These are phyloP conservation scores for Heliangelus exortis DNA, from an alignment of 2,797 vertebrate genomes.

Conservation along the genomic window DNA sequence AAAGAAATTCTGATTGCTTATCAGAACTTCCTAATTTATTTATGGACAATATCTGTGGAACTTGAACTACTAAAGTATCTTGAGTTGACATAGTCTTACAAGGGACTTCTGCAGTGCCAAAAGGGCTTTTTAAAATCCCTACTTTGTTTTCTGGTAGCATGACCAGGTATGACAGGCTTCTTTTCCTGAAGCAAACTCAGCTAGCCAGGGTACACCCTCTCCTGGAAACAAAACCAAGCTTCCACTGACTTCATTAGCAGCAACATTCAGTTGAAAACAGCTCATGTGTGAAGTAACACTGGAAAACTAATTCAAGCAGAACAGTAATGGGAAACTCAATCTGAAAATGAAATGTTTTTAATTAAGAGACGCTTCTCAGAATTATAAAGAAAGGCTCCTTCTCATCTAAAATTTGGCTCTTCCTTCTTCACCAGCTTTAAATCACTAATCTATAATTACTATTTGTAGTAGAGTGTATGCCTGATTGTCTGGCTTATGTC, in stretches of 20 bases:
- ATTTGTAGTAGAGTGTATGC: not conserved
- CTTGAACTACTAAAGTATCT: not conserved
- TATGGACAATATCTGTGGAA: not conserved
- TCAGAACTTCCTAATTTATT: not conserved
- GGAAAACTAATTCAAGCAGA: constrained; percentile 43
- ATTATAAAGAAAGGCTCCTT: constrained; percentile 9
- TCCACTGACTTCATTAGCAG: not conserved
- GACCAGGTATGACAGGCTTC: not conserved
- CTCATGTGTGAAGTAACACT: not conserved
- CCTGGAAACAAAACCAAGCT: not conserved
- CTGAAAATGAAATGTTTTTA: constrained; percentile 46
- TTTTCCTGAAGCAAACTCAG: not conserved
- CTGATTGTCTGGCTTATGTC: not conserved
- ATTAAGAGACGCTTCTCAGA: constrained; percentile 34
- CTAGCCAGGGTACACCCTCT: not conserved
- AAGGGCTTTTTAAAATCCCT: not conserved
- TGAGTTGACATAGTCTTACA: not conserved
- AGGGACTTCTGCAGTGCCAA: not conserved
- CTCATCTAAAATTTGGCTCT: constrained; percentile 33
- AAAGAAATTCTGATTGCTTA: not conserved
- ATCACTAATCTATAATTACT: constrained; percentile 19
- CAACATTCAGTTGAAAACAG: not conserved
- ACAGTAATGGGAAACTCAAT: constrained; percentile 12
- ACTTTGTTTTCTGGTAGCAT: not conserved
- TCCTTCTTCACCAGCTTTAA: constrained; percentile 6